Evolutionary conservation across 2,113 vertebrate species (phyloP).

Genomic region (Xerus inauris): DNA sequence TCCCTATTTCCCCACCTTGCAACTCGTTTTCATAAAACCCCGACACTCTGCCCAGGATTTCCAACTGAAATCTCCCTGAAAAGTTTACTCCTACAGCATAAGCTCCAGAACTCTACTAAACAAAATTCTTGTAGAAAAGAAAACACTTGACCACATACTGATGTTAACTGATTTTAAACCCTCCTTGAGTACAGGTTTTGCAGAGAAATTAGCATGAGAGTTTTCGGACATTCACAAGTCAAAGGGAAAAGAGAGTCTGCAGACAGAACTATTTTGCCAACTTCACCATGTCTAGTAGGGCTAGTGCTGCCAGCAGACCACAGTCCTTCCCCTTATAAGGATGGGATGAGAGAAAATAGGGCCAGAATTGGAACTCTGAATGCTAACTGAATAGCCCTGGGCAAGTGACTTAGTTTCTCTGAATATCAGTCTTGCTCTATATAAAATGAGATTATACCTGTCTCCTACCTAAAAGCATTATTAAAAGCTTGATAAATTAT

Average conservation of each 20-base stretch:
- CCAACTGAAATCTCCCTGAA: background rate
- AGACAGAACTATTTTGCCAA: background rate
- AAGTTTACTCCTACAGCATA: background rate
- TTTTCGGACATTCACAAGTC: background rate
- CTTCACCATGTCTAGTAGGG: accelerated
- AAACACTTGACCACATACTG: background rate
- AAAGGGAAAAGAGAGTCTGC: background rate
- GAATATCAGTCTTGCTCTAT: background rate
- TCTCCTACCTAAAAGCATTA: background rate
- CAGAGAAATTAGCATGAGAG: background rate
- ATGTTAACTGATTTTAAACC: background rate
- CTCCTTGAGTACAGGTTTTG: background rate
- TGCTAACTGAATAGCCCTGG: background rate
- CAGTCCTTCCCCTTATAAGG: background rate
- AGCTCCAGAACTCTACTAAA: background rate
- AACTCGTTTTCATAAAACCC: background rate
- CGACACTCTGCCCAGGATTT: background rate
- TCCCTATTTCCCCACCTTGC: background rate
- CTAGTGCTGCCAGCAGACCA: no score
- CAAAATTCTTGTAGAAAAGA: background rate
- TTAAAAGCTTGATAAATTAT: background rate
- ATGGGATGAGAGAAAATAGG: background rate
- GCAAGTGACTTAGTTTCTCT: background rate
- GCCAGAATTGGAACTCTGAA: background rate
- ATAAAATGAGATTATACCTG: background rate